Evolutionary conservation across 1,140 invertebrate species (phyloP), one percentile per base, ranked within the genome.

Genomic region (Piezodorus guildinii): DNA sequence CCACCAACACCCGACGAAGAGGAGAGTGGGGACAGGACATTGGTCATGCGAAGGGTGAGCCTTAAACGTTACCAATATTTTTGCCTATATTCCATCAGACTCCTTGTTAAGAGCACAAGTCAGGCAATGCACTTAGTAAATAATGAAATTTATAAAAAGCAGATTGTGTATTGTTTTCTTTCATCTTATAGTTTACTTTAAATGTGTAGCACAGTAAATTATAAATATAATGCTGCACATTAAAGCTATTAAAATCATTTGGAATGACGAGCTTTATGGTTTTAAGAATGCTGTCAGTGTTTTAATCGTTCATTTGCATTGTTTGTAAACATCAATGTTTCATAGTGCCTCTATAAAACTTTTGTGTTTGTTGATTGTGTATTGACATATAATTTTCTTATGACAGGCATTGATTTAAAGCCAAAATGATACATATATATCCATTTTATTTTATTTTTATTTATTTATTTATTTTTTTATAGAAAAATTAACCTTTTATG

Each of bases 1-100:
- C 94, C 94, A 51, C 94, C 94, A 15, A 96, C 93, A 23, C 94
- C 94, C 19, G 90, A 91, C 72, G 88, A 92, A 73, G 90, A 93
- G 73, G 88, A 91, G 75, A 80, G 81, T 60, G 85, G 87, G 64
- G 91, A 94, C 74, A 82, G 88, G 71, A 96, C 93, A 63, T 80
- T 96, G 74, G 91, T 95, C 70, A 87, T 91, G 79, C 83, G 81
- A 83, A 82, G 90, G 83, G 91, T 94, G 81, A 88, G 87, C 79
- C 63, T 62, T 17, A 27, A 10, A n/a, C 3, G 6, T 39, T 39
- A 39, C 1, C 6, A 39, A 4, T 30, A 25, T 23, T 23, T 23
- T 56, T 19, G 52, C 52, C 23, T 23, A 16, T 16, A 16, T 56
- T 23, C 52, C 27, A 16, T 23, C 2, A 23, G 6, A 23, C 23